These are phyloP conservation scores for Tachysurus fulvidraco DNA, from an alignment of 2,113 vertebrate species.

Conservation along the genomic window DNA sequence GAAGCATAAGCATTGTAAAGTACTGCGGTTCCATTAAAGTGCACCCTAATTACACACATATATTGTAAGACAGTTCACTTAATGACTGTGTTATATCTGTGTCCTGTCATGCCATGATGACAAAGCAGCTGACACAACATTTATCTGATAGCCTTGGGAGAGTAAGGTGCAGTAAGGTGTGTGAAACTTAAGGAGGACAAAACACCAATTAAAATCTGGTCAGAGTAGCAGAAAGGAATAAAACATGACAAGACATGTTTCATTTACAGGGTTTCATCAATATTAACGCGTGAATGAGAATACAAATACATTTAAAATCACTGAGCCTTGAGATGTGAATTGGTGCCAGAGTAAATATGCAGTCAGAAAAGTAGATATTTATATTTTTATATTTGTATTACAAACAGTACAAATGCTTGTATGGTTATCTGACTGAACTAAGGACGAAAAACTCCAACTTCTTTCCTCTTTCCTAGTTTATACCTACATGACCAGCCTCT, in stretches of 20 bases:
- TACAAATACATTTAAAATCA: not conserved
- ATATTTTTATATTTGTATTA: too few relatives aligned
- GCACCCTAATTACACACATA: not conserved
- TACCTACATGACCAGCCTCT: too few relatives aligned
- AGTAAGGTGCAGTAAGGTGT: not conserved
- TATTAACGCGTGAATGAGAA: not conserved
- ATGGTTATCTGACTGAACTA: too few relatives aligned
- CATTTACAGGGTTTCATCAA: not conserved
- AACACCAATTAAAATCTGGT: not conserved
- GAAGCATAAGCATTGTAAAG: not conserved
- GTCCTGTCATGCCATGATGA: not conserved
- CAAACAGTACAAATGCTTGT: too few relatives aligned
- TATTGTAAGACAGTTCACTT: not conserved
- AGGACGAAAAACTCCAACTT: too few relatives aligned
- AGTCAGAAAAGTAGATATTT: not conserved
- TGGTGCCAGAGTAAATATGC: not conserved
- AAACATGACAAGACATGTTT: not conserved
- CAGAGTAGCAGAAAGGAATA: not conserved
- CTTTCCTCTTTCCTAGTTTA: too few relatives aligned
- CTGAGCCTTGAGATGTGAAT: not conserved
- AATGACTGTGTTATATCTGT: not conserved
- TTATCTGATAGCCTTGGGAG: not conserved
- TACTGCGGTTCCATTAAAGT: not conserved
- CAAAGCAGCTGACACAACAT: not conserved
- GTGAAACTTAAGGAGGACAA: not conserved